Conservation (phyloP, 2,797 vertebrate species). For the Sorex maritimensis region DNA sequence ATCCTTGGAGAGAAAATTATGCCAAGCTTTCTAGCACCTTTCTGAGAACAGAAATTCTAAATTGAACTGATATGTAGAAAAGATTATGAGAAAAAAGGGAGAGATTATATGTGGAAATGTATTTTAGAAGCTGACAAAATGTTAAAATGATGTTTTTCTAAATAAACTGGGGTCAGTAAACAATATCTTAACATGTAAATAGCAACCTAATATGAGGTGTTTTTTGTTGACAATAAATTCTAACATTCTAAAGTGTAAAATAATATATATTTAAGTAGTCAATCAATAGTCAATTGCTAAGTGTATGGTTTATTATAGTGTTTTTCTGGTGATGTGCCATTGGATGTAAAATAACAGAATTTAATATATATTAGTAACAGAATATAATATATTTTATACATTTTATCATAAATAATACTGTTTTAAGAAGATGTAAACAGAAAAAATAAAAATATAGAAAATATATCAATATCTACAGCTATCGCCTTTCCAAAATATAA, state of each 20-base stretch:
- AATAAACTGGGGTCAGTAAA: background rate
- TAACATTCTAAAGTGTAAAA: background rate
- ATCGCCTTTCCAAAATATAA: no score
- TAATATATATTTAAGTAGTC: no score
- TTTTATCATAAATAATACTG: no score
- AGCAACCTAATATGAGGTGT: background rate
- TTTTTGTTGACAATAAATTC: background rate
- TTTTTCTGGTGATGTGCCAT: background rate
- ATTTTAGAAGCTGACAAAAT: background rate
- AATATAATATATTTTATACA: no score
- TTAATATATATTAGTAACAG: no score
- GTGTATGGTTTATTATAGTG: background rate
- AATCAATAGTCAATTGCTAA: background rate
- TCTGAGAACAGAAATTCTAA: background rate
- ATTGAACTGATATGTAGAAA: background rate
- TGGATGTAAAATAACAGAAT: background rate
- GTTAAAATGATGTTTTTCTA: slow-evolving; percentile 13
- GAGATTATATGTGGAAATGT: background rate
- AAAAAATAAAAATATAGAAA: no score
- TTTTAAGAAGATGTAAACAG: no score
- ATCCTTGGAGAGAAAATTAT: slow-evolving; percentile 19
- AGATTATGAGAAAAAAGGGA: background rate
- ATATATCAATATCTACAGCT: no score
- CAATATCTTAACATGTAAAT: background rate
- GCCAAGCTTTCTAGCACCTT: background rate